A percentile compares a stretch with the other conserved stretches of the same genome.
phyloP scores from a whole-genome alignment of 2,113 vertebrate species.

The Amphiprion percula region DNA sequence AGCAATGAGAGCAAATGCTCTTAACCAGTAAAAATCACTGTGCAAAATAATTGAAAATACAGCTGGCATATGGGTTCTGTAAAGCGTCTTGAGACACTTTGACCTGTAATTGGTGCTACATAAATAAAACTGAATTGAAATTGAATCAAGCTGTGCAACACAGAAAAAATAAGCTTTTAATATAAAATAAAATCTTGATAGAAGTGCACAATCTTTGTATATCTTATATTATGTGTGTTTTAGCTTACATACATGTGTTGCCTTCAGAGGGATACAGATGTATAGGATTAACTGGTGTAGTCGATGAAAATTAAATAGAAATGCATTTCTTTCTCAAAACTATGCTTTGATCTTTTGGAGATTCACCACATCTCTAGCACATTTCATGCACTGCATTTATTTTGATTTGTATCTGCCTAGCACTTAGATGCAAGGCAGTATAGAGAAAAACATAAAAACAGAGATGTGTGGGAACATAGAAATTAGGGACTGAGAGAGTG shows the following conservation, averaged over 20 bases:
- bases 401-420: background rate
- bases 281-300: background rate
- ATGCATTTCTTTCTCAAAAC: background rate
- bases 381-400: background rate
- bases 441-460: slow-evolving; percentile 13
- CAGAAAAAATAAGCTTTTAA: too few species aligned
- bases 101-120: too few species aligned
- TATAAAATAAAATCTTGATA: too few species aligned
- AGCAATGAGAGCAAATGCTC: slow-evolving; percentile 19
- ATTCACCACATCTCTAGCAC: background rate
- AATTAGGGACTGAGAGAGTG: slow-evolving; percentile 25
- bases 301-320: background rate
- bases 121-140: too few species aligned
- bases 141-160: too few species aligned
- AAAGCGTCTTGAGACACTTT: too few species aligned
- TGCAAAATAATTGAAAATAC: background rate
- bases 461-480: slow-evolving; percentile 19
- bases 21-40: background rate
- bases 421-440: background rate
- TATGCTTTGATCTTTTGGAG: background rate
- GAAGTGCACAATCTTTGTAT: too few species aligned
- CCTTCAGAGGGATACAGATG: too few species aligned
- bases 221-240: too few species aligned
- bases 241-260: too few species aligned
- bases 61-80: too few species aligned